Conservation (phyloP, 2,113 vertebrate species). For the Petrocephalus microphthalmus region DNA sequence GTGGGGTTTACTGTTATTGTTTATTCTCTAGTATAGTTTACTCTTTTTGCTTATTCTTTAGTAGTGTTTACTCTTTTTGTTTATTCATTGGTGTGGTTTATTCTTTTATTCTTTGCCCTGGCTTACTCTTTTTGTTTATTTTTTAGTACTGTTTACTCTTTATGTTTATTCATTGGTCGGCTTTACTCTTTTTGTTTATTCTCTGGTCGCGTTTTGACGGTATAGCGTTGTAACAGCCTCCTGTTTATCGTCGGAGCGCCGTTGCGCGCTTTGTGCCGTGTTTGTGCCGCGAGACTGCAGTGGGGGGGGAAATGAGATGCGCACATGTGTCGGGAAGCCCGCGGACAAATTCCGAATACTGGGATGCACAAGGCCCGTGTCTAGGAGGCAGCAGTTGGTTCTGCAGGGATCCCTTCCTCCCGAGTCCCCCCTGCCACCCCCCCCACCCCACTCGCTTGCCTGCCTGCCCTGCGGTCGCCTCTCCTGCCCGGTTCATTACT, state of each 20-base stretch:
- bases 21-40: too few relatives aligned
- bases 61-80: background rate
- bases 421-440: background rate
- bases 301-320: background rate
- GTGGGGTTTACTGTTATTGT: background rate
- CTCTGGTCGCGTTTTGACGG: background rate
- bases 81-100: background rate
- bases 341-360: background rate
- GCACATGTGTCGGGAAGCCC: background rate
- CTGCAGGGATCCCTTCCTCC: background rate
- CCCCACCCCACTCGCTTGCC: background rate
- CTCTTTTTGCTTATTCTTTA: background rate
- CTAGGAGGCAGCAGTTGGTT: slow-evolving; percentile 16
- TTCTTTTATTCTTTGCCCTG: background rate
- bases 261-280: background rate
- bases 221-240: background rate
- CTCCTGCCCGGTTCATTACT: slow-evolving; percentile 6
- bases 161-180: background rate
- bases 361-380: background rate
- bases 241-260: background rate
- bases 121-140: background rate
- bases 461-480: background rate
- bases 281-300: background rate
- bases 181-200: background rate
- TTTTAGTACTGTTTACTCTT: background rate